A percentile compares a stretch with the other conserved stretches of the same genome.
phyloP scores from a whole-genome alignment of 2,113 vertebrate species.

The Pithys albifrons region DNA sequence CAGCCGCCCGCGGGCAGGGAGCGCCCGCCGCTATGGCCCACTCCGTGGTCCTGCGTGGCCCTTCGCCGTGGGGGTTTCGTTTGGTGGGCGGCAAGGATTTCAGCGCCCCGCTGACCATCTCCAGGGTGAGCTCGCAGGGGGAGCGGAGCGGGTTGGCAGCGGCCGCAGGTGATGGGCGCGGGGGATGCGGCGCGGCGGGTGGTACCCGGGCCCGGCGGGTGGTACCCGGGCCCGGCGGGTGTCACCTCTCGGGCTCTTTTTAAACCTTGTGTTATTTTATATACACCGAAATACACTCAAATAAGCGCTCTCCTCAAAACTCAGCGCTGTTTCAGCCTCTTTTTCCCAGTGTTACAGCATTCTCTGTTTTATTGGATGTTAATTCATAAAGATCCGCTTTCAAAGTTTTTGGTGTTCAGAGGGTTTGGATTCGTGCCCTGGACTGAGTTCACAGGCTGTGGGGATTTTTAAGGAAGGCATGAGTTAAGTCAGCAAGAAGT shows the following conservation, averaged over 20 bases:
- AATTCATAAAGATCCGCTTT: background rate
- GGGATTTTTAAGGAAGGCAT: background rate
- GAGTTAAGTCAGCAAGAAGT: conserved; percentile 14
- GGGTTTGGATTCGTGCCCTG: background rate
- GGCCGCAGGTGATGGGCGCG: background rate
- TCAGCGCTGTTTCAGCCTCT: background rate
- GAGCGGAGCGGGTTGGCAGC: background rate
- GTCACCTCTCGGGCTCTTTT: background rate
- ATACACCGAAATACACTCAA: rapidly evolving
- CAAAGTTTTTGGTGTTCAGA: background rate
- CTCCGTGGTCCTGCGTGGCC: conserved; percentile 87
- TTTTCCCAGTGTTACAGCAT: background rate
- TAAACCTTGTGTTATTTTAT: rapidly evolving
- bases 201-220: background rate
- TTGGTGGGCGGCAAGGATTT: conserved; percentile 95
- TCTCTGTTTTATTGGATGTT: background rate
- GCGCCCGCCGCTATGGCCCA: conserved; percentile 77
- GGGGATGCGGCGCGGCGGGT: background rate
- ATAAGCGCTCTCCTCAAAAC: rapidly evolving
- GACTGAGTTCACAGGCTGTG: background rate
- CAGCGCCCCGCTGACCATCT: conserved; percentile 92
- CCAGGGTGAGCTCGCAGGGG: conserved; percentile 82
- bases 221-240: background rate
- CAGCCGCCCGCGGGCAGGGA: background rate
- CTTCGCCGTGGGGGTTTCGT: conserved; percentile 95